Evolutionary conservation across 2,888 invertebrate genomes (phyloP).

Genomic region (Zaprionus obscuricornis): DNA sequence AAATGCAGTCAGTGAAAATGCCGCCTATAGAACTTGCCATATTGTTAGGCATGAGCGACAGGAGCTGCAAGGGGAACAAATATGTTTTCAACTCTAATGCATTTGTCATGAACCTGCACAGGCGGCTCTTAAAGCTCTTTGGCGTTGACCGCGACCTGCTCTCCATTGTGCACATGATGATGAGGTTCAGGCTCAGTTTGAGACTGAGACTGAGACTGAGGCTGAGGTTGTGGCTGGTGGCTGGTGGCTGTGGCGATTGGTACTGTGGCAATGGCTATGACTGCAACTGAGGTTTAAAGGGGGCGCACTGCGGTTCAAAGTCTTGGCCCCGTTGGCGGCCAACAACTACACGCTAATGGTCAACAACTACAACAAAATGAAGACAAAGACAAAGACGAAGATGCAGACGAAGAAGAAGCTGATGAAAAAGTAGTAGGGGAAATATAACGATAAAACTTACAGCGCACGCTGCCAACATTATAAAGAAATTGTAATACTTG

Average conservation of each 20-base stretch:
- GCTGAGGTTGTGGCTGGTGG: conserved; percentile 45
- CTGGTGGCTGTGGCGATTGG: background rate
- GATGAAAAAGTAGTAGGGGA: background rate
- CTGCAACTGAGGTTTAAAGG: too few relatives aligned
- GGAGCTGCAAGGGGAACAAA: too few relatives aligned
- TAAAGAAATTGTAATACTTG: conserved; percentile 77
- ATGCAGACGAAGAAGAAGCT: background rate
- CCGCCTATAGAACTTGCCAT: conserved; percentile 49
- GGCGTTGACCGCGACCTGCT: conserved; percentile 68
- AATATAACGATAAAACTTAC: conserved; percentile 31
- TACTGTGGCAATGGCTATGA: too few relatives aligned
- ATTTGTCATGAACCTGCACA: conserved; percentile 76
- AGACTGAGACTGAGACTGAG: conserved; percentile 24
- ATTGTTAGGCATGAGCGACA: too few relatives aligned
- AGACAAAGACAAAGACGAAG: conserved; percentile 14
- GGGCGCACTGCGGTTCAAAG: too few relatives aligned
- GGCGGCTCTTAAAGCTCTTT: conserved; percentile 45
- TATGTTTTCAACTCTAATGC: conserved; percentile 58
- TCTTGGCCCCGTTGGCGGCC: conserved; percentile 71
- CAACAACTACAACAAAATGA: conserved; percentile 58
- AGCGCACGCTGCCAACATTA: conserved; percentile 76
- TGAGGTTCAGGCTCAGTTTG: conserved; percentile 26
- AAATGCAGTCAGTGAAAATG: conserved; percentile 33
- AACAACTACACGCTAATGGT: conserved; percentile 70
- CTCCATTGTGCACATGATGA: conserved; percentile 77